Evolutionary conservation across 2,797 vertebrate species (phyloP), one percentile per base, ranked within the genome.

Genomic region (Octomys mimax): DNA sequence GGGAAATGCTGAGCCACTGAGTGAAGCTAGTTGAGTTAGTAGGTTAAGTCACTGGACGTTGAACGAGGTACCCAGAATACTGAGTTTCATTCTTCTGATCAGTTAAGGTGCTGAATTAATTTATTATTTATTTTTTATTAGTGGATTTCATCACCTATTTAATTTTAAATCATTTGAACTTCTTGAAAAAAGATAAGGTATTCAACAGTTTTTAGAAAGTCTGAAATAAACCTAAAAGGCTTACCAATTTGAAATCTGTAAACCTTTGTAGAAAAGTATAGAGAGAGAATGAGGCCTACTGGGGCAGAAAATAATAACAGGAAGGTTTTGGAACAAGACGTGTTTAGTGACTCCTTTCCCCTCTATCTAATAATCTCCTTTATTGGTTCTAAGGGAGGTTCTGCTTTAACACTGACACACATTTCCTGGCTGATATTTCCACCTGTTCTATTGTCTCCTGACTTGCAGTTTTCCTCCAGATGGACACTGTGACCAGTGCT

Each of bases 31-130:
- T 46, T 6, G 39, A 75, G 24, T 46, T 26, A 26, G 4, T 42
- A 21, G n/a, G 1, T 79, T 8, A 22, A 49, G n/a, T 61, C 16
- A 22, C 28, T 71, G 42, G 10, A 11, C n/a, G 36, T 0, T 54
- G 70, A 54, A 12, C n/a, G 16, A 52, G 21, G 33, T 7, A 11
- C 33, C 42, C 5, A 70, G 52, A 92, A 42, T 28, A 61, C 0
- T 13, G 42, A 62, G n/a, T 28, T 9, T 0, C 13, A 46, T 2
- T 13, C 4, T 10, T 42, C 1, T 31, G 0, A 16, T 21, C 5
- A 24, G 14, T 21, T 2, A n/a, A 3, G 13, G 10, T 42, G 42
- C 42, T 42, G 42, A 42, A 42, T 42, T 42, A 42, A 42, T 42
- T 42, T 42, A 42, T 42, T 42, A 42, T 42, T 42, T 42, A 42